Evolutionary conservation across 2,797 vertebrate species (phyloP).

Genomic region (Micrastur ruficollis): DNA sequence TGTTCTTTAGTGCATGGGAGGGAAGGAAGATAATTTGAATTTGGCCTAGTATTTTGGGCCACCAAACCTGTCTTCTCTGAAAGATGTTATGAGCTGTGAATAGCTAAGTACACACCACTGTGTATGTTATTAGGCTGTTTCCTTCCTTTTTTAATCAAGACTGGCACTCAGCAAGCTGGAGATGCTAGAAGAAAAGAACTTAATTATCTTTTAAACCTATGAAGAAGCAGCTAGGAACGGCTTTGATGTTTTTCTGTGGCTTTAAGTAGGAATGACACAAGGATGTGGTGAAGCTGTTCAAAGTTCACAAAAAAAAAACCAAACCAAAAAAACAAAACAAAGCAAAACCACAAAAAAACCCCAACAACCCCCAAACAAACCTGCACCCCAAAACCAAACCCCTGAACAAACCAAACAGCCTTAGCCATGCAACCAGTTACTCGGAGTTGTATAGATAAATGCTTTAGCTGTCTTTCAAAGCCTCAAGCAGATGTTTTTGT

Average conservation of each 20-base stretch:
- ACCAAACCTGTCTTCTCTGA: neutral
- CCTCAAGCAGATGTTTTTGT: neutral
- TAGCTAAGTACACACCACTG: neutral
- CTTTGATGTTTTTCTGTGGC: neutral
- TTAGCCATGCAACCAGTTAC: neutral
- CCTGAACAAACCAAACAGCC: neutral
- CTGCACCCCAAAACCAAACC: neutral
- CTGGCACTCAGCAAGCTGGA: neutral
- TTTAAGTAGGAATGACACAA: neutral
- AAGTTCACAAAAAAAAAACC: neutral
- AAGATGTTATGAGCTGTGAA: neutral
- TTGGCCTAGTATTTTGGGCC: neutral
- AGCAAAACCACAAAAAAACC: too few relatives aligned
- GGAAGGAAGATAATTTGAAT: neutral
- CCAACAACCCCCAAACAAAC: neutral
- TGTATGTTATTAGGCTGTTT: neutral
- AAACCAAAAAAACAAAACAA: too few relatives aligned
- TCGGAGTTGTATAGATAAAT: neutral
- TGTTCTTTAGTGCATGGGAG: neutral
- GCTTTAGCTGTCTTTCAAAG: neutral
- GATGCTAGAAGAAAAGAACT: neutral
- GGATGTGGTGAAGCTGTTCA: neutral
- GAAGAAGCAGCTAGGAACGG: neutral
- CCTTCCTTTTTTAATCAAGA: neutral
- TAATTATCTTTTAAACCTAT: neutral